Evolutionary conservation across 2,113 vertebrate genomes (phyloP), one percentile per base, ranked within the genome.

Genomic region (Irena cyanogastra): DNA sequence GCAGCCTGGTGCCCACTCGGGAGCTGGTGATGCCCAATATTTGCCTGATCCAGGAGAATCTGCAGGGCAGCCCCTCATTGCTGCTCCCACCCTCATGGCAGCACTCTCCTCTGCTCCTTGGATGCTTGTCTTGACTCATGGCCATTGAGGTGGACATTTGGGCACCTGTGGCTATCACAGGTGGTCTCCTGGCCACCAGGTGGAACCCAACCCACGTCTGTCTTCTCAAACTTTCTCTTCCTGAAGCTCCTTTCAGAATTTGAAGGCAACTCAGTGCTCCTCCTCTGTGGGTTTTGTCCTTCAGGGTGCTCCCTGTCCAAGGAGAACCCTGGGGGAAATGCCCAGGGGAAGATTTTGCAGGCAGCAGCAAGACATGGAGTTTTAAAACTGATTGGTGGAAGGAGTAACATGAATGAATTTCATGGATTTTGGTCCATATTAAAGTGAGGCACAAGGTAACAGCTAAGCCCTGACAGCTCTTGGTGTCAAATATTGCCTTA

Each of bases 311-410:
- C 28, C 39, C 35, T 19, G 12, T 5, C 31, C 6, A 4, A 6
- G 0, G 8, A 54, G 27, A 17, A 0, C 0, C 11, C 0, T 10
- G 6, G 13, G 13, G 15, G 7, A 42, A 16, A 28, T 26, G 44
- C 20, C 26, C 39, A 42, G 42, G 30, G 5, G 30, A 19, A 65
- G 35, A 18, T 10, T 33, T 35, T 1, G 1, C 13, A 47, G n/a
- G 13, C 10, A 44, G 50, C 53, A 59, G 53, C 9, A 70, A 70
- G 39, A 20, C 3, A 2, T 1, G 4, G 30, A 18, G 10, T 24
- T 86, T 54, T 33, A 39, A 72, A 64, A 16, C 0, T 54, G 22
- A 20, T 28, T 42, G 1, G 39, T 37, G 41, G 41, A 63, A 30
- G 7, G 28, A 79, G 18, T 4, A 44, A 28, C 9, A 8, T 3